Base-by-base conservation (phyloP, 2,888 invertebrate genomes). In the Metalampra italica region DNA sequence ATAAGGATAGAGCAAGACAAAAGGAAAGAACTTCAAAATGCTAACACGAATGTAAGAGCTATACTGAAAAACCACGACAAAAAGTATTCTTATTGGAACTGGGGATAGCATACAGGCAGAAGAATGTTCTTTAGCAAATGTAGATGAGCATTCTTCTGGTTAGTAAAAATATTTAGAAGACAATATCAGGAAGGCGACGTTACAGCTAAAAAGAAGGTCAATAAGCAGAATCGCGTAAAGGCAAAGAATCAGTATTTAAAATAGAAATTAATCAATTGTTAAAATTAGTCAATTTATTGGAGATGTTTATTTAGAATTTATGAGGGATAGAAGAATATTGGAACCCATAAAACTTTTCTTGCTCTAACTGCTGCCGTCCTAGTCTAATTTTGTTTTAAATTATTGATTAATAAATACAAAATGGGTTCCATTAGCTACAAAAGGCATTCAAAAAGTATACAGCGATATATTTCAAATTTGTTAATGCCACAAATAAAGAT, bases 61-160 rank as follows among this genome's bases (percentile, higher is more conserved):
- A 83, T 90, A 38, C 56, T 90, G 12, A 87, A 82, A 61, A 81
- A 79, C 22, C 75, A 80, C 46, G 81, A 77, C 22, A 89, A 79
- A 53, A 89, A 86, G 56, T 81, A 78, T 62, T 86, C 90, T 0
- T 90, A 90, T 58, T 88, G 80, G 67, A 89, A 89, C 53, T 88
- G 90, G 88, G 90, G 90, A 88, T 90, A 90, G 84, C 90, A 90
- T 82, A 90, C 90, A 66, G 88, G 78, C 49, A 86, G 90, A 81
- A 90, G 89, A 58, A 90, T 90, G 90, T 90, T 87, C 71, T 89
- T 88, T 65, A 80, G 77, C 7, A 90, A 87, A 60, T 68, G 81
- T 64, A 70, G 89, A 54, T 89, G 76, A 85, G 65, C 78, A 73
- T 85, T 79, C 87, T 89, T 87, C 89, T 82, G 67, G 15, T 22